Evolutionary conservation across 2,113 vertebrate genomes (phyloP).

Genomic region (Cochlearius cochlearius): DNA sequence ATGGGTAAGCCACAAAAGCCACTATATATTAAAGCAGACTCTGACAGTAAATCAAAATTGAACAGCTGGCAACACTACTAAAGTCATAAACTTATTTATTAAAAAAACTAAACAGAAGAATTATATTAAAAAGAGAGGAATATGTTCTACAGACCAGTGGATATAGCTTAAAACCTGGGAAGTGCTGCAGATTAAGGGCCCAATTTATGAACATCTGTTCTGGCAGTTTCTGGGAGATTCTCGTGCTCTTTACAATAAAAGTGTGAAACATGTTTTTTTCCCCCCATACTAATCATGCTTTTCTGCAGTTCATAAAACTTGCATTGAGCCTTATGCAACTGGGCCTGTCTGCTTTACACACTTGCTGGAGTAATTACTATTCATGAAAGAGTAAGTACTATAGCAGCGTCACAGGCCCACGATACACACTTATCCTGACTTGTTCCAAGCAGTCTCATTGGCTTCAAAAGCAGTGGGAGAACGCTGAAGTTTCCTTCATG

Average conservation of each 20-base stretch:
- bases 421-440: background rate
- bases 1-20: conserved; percentile 70
- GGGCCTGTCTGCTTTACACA: conserved; percentile 39
- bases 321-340: conserved; percentile 4
- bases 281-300: conserved; percentile 36
- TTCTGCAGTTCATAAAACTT: conserved; percentile 71
- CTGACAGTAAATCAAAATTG: conserved; percentile 67
- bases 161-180: conserved; percentile 66
- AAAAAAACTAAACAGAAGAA: conserved; percentile 69
- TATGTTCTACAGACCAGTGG: conserved; percentile 52
- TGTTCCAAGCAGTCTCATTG: background rate
- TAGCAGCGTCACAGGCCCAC: background rate
- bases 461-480: background rate
- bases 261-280: conserved; percentile 37
- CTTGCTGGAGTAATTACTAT: conserved; percentile 47
- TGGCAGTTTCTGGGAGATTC: conserved; percentile 57
- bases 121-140: conserved; percentile 64
- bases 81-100: conserved; percentile 70
- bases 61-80: conserved; percentile 66
- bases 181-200: conserved; percentile 64
- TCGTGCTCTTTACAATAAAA: conserved; percentile 64
- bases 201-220: conserved; percentile 69
- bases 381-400: background rate
- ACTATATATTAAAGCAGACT: conserved; percentile 70
- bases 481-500: background rate